Evolutionary conservation across 2,113 vertebrate genomes (phyloP).

Genomic region (Macaca mulatta): DNA sequence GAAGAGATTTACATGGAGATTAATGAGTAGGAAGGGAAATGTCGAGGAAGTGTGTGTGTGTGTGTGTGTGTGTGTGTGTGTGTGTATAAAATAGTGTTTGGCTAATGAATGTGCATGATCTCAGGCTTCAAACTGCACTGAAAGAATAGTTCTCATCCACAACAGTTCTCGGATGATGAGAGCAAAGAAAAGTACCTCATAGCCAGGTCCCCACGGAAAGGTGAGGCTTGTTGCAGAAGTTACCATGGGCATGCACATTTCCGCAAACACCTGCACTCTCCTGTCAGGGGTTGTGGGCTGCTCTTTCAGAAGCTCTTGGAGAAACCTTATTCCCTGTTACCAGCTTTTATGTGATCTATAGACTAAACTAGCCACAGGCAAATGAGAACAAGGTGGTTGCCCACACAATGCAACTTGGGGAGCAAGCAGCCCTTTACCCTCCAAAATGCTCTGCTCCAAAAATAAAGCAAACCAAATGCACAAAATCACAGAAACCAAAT

Average conservation of each 20-base stretch:
- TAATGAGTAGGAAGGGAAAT: not conserved
- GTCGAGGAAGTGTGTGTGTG: not conserved
- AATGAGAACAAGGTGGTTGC: not conserved
- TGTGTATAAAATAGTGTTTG: not conserved
- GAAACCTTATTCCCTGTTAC: not conserved
- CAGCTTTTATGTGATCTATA: not conserved
- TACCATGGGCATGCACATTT: not conserved
- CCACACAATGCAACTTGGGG: not conserved
- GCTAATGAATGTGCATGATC: not conserved
- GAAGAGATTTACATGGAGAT: not conserved
- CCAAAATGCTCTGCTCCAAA: not conserved
- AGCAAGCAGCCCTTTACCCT: not conserved
- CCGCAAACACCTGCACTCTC: not conserved
- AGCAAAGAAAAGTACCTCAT: not conserved
- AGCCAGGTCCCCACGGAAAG: not conserved
- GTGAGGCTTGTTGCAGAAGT: not conserved
- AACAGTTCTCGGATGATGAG: not conserved
- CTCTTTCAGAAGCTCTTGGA: not conserved
- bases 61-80: not conserved
- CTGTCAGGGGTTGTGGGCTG: not conserved
- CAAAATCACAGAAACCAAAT: not conserved
- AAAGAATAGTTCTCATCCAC: not conserved
- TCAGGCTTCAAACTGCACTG: not conserved
- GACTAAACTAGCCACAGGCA: not conserved
- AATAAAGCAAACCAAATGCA: not conserved